A percentile compares a stretch with the other conserved stretches of the same genome.
Conservation (phyloP, 1,140 invertebrate species). For the Drosophila bifasciata region DNA sequence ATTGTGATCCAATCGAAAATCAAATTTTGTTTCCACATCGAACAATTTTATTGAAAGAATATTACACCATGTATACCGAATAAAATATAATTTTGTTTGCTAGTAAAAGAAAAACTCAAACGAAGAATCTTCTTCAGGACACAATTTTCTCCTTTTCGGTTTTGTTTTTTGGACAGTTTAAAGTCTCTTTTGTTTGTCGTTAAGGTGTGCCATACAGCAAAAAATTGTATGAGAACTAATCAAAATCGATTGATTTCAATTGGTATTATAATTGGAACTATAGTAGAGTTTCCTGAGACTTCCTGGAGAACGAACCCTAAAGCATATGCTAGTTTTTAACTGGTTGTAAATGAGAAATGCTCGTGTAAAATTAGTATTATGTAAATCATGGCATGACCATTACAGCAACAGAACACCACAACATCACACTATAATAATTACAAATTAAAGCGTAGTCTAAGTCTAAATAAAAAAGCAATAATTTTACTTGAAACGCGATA, state of each 20-base stretch:
- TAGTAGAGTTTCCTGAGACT: slow-evolving; percentile 31
- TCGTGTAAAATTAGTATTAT: slow-evolving; percentile 67
- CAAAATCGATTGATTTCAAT: slow-evolving; percentile 38
- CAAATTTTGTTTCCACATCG: slow-evolving; percentile 73
- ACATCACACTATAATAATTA: slow-evolving; percentile 61
- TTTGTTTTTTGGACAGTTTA: slow-evolving; percentile 21
- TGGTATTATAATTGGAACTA: slow-evolving; percentile 21
- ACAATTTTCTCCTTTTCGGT: neutral
- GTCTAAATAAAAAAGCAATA: slow-evolving; percentile 71
- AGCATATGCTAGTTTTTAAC: slow-evolving; percentile 70
- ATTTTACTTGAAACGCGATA: slow-evolving; percentile 68
- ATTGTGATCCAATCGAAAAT: slow-evolving; percentile 79
- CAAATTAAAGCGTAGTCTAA: slow-evolving; percentile 64
- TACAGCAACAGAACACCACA: slow-evolving; percentile 29
- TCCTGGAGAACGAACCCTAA: slow-evolving; percentile 32
- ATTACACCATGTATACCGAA: slow-evolving; percentile 54
- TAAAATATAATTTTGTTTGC: slow-evolving; percentile 60
- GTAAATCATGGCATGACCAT: slow-evolving; percentile 46
- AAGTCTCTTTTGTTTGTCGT: slow-evolving; percentile 16
- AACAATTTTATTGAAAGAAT: slow-evolving; percentile 57
- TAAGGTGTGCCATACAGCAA: slow-evolving; percentile 41
- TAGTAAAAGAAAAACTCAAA: slow-evolving; percentile 19
- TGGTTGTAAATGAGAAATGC: slow-evolving; percentile 74
- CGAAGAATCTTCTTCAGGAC: slow-evolving; percentile 36
- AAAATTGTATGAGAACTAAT: slow-evolving; percentile 40